Evolutionary conservation across 2,888 invertebrate genomes (phyloP), one percentile per base, ranked within the genome.

Genomic region (Pachydiplax longipennis): DNA sequence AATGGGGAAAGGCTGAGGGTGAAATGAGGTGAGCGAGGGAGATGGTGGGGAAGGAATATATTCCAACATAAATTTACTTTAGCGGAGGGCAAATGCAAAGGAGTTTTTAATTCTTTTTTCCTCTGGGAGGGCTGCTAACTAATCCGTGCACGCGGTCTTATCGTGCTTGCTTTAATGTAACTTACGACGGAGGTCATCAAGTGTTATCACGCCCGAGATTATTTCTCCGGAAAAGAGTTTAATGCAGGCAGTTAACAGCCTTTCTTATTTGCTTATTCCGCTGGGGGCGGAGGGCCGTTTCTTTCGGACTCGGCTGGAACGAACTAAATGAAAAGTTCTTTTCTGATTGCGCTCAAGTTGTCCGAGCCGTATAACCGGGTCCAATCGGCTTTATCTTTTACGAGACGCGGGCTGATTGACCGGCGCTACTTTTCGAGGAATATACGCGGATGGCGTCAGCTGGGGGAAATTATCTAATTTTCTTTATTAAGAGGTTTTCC

Each of bases 121-220:
- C 58, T 87, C 87, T 37, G 31, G 82, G 31, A 44, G 18, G 8
- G 82, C 44, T 10, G 18, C 58, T 35, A 35, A 87, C 87, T 61
- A 61, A 87, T 31, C 37, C 65, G 22, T 37, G 65, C 87, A 58
- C 58, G 83, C 58, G 83, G 58, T 37, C 87, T 65, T 87, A 87
- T 87, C 87, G 18, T 12, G 87, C 87, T 37, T 15, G 37, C 65
- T 48, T 83, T 61, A 87, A 37, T 22, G 48, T 83, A 87, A 61
- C 87, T 87, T 87, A 87, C 65, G 61, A 37, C 87, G 87, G 83
- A n/a, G 61, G 87, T 37, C 87, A 87, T 87, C 58, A 87, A 87
- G 87, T 87, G 65, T 87, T 87, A 87, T 87, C 87, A 87, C 87
- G 58, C 53, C 12, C 1, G 18, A 61, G 61, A 61, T 87, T 65